Evolutionary conservation across 1,140 invertebrate species (phyloP), one percentile per base, ranked within the genome.

Genomic region (Pectinophora gossypiella): DNA sequence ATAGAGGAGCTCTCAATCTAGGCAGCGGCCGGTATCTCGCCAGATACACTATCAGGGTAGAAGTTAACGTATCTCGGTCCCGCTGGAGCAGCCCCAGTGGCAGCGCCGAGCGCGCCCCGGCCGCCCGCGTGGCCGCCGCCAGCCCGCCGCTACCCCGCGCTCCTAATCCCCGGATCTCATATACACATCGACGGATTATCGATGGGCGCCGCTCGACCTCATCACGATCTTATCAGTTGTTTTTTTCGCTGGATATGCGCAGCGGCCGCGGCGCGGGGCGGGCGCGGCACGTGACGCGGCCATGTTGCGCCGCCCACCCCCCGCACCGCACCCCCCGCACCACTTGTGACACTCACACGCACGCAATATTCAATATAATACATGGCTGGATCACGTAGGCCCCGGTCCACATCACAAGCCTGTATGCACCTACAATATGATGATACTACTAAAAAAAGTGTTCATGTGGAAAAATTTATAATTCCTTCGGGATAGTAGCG

Each of bases 201-300:
- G 78, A 85, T 73, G 78, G 70, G 67, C 76, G 72, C 68, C 74
- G 76, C 70, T 73, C 78, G 76, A 64, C 72, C 68, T 81, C 76
- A 74, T 70, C 72, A 68, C 59, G 76, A 76, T 76, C 72, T 85
- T 85, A 85, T 85, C 82, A 76, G 66, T 83, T 83, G 76, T 82
- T 81, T 78, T 80, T 81, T 79, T 80, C 63, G 68, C 68, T 62
- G 62, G 74, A 79, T 71, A 71, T 79, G 80, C 83, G 79, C 76
- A 76, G 72, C 76, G 78, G 74, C 81, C 19, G 56, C 16, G 55
- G 49, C 32, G 46, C 48, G 49, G 46, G 53, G 40, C 15, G 59
- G 48, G 48, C 43, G 46, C n/a, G 36, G 58, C 67, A 66, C 72
- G 72, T 65, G 75, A 70, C 71, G 72, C 69, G 59, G 77, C 80